phyloP scores from a whole-genome alignment of 2,797 vertebrate species.

The Chelon auratus region DNA sequence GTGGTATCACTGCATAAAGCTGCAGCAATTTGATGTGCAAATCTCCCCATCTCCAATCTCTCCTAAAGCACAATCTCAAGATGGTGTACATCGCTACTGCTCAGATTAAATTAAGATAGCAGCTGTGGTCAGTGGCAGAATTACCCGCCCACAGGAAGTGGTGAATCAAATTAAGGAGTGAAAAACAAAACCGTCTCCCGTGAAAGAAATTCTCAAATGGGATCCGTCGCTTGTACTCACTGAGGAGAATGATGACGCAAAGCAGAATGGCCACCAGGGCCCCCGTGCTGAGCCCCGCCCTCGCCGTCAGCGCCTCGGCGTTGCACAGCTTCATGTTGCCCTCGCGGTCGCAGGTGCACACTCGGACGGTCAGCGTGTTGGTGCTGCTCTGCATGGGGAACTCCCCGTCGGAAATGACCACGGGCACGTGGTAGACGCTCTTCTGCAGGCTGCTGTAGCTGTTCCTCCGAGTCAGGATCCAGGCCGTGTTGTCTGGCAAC shows the following conservation, averaged over 20 bases:
- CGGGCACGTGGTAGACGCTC: constrained; percentile 91
- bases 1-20: neutral
- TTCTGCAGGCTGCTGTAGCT: constrained; percentile 91
- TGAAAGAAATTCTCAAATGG: constrained; percentile 15
- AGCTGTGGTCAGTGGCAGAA: constrained; percentile 44
- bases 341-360: constrained; percentile 94
- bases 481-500: constrained; percentile 93
- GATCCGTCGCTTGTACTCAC: constrained; percentile 82
- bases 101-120: constrained; percentile 53
- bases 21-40: neutral
- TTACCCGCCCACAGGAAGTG: constrained; percentile 47
- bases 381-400: constrained; percentile 94
- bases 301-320: constrained; percentile 90
- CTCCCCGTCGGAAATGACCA: constrained; percentile 93
- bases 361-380: constrained; percentile 91
- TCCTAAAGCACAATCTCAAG: constrained; percentile 4
- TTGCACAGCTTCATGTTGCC: constrained; percentile 96
- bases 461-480: constrained; percentile 89
- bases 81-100: constrained; percentile 17
- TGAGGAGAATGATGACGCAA: constrained; percentile 94
- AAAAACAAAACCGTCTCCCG: constrained; percentile 37
- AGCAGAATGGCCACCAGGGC: constrained; percentile 95
- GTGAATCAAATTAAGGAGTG: constrained; percentile 53
- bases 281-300: constrained; percentile 94
- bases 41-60: neutral